Conservation (phyloP, 2,113 vertebrate species). For the rabbit (Oryctolagus cuniculus) region DNA sequence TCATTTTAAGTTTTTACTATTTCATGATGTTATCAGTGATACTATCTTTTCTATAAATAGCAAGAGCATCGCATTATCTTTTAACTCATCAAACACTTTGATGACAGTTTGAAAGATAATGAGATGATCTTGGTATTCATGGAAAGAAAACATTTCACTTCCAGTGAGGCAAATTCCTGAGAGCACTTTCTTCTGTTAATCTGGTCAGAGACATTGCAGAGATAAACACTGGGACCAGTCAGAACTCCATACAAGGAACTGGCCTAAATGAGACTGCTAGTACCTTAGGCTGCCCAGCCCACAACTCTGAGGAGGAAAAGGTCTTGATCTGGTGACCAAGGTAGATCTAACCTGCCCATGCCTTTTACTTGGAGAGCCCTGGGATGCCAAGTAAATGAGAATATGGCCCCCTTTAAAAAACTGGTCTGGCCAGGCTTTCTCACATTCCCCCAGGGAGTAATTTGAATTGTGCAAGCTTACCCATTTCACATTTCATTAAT, state of each 20-base stretch:
- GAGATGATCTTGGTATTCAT: no score
- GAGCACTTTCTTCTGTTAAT: not conserved
- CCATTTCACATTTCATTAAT: not conserved
- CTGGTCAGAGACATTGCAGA: not conserved
- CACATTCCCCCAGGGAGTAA: not conserved
- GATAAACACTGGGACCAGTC: not conserved
- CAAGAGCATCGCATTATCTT: constrained; percentile 2
- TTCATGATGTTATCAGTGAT: not conserved
- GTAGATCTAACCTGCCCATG: not conserved
- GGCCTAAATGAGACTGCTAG: not conserved
- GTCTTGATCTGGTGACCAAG: not conserved
- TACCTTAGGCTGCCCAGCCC: not conserved
- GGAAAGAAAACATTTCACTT: constrained; percentile 24
- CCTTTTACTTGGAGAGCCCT: not conserved
- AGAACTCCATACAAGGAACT: not conserved
- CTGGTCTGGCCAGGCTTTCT: not conserved
- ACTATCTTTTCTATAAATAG: not conserved
- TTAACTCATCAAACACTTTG: not conserved
- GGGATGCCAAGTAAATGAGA: not conserved
- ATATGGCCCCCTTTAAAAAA: not conserved
- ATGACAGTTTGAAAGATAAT: no score
- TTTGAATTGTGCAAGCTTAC: not conserved
- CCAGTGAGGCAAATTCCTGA: not conserved
- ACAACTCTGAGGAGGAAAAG: not conserved
- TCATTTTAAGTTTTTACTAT: not conserved